Percentiles rank a stretch among this genome's conserved stretches.
Conservation (phyloP, 2,888 invertebrate genomes). For the Amphimallon solstitiale region DNA sequence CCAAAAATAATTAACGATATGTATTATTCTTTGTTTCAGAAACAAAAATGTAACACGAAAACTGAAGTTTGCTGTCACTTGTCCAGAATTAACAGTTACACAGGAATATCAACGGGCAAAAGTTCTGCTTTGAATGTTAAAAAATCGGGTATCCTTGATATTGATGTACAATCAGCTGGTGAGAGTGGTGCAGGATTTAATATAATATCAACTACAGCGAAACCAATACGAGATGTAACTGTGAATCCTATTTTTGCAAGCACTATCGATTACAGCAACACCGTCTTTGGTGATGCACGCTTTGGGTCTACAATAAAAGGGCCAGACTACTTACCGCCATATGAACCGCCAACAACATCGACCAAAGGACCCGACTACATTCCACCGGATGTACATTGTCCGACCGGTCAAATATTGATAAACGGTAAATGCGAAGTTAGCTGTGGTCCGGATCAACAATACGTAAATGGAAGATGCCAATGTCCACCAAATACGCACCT, state of each 20-base stretch:
- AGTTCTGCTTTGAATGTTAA: conserved; percentile 52
- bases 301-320: conserved; percentile 58
- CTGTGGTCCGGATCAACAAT: conserved; percentile 17
- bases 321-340: conserved; percentile 60
- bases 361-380: conserved; percentile 32
- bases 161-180: conserved; percentile 53
- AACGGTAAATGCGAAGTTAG: conserved; percentile 31
- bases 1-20: not conserved
- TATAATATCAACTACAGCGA: conserved; percentile 51
- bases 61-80: conserved; percentile 63
- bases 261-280: conserved; percentile 57
- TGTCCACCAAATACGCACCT: conserved; percentile 30
- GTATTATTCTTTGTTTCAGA: conserved; percentile 54
- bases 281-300: conserved; percentile 55
- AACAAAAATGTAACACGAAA: conserved; percentile 58
- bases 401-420: conserved; percentile 7
- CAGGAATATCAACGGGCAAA: conserved; percentile 52
- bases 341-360: conserved; percentile 44
- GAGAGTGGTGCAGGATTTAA: conserved; percentile 53
- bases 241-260: conserved; percentile 50
- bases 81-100: not conserved
- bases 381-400: conserved; percentile 23
- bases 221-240: conserved; percentile 56
- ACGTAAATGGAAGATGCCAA: conserved; percentile 30
- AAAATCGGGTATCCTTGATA: conserved; percentile 56